Evolutionary conservation across 2,888 invertebrate species (phyloP).

Genomic region (Diploptera punctata): DNA sequence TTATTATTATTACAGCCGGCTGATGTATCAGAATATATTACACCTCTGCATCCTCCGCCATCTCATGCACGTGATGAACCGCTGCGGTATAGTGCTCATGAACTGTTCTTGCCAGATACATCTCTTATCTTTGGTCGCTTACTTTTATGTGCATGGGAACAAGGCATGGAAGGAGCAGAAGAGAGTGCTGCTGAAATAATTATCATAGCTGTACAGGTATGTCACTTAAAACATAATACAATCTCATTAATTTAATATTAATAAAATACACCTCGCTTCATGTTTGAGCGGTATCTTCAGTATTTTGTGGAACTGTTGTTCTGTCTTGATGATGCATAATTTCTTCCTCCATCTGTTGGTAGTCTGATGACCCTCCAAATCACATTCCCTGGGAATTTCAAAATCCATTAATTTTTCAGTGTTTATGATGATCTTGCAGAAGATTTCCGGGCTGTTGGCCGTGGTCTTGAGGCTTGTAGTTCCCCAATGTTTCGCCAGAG

Average conservation of each 20-base stretch:
- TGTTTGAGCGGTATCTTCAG: not conserved
- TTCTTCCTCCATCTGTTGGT: no score
- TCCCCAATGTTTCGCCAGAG: no score
- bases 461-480: no score
- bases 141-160: slow-evolving; percentile 88
- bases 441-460: no score
- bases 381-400: no score
- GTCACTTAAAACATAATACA: not conserved
- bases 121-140: slow-evolving; percentile 83
- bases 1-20: slow-evolving; percentile 51
- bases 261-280: no score
- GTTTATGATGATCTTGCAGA: no score
- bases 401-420: no score
- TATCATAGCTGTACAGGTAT: slow-evolving; percentile 76
- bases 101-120: slow-evolving; percentile 83
- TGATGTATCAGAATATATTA: slow-evolving; percentile 52
- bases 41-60: slow-evolving; percentile 52
- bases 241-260: no score
- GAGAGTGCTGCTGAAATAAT: slow-evolving; percentile 84
- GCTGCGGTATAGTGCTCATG: slow-evolving; percentile 69
- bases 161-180: slow-evolving; percentile 83
- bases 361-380: no score
- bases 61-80: slow-evolving; percentile 55
- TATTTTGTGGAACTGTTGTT: not conserved
- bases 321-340: no score